These are phyloP conservation scores for Pristionchus fissidentatus DNA, from an alignment of 2,888 invertebrate species.

Conservation along the genomic window DNA sequence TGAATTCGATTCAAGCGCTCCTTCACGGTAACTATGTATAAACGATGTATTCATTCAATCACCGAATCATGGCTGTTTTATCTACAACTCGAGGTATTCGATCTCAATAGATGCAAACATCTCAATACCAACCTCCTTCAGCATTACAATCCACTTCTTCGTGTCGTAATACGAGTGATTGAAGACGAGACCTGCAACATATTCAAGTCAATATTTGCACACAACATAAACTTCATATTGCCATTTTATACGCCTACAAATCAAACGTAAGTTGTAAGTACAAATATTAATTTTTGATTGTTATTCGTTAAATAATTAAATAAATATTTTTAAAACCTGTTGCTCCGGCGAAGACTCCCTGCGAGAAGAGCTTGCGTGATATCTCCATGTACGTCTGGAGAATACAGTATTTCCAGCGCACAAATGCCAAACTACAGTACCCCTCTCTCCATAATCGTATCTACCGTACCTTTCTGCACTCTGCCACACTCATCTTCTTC, in stretches of 20 bases:
- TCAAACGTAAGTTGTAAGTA: no score
- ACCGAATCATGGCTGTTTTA: no score
- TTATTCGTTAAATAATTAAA: conserved; percentile 9
- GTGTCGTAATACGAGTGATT: conserved; percentile 91
- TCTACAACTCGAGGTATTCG: neutral
- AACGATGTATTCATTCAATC: no score
- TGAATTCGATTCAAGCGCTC: no score
- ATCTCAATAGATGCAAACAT: neutral
- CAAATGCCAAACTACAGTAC: conserved; percentile 72
- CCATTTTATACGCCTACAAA: no score
- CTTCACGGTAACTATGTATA: no score
- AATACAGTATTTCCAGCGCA: neutral
- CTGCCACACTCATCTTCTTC: conserved; percentile 80
- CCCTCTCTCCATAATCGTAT: neutral
- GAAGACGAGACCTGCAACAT: conserved; percentile 73
- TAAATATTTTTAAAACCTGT: neutral
- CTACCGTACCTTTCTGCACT: conserved; percentile 78
- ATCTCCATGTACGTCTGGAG: conserved; percentile 68
- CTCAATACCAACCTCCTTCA: conserved; percentile 79
- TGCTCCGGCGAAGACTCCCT: conserved; percentile 78
- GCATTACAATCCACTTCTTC: conserved; percentile 85
- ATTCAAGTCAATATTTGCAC: no score
- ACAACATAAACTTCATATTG: no score
- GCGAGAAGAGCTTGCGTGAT: conserved; percentile 81
- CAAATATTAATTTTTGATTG: conserved; percentile 58